Conservation (phyloP, 2,797 vertebrate genomes). For the Alauda arvensis region DNA sequence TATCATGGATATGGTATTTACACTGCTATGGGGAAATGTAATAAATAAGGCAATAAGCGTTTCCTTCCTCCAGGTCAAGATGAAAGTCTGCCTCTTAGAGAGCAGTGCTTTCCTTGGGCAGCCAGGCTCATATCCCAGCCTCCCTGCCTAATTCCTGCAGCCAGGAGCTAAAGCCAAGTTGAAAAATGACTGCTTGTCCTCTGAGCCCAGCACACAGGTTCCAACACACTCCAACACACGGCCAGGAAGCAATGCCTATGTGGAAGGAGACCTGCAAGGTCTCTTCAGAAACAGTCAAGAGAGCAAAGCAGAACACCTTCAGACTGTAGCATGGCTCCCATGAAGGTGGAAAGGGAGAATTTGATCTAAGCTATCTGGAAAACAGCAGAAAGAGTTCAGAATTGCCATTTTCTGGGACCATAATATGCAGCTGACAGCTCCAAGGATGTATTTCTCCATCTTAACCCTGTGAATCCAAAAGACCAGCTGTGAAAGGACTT, state of each 20-base stretch:
- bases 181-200: neutral
- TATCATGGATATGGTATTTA: conserved; percentile 66
- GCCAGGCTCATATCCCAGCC: conserved; percentile 12
- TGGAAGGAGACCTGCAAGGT: neutral
- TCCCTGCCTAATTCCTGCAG: neutral
- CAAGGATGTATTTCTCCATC: neutral
- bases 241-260: neutral
- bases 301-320: neutral
- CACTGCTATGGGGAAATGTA: conserved; percentile 51
- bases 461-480: neutral
- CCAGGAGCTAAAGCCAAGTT: conserved; percentile 3
- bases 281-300: neutral
- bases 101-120: conserved; percentile 6
- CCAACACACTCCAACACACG: neutral
- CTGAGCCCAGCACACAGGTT: neutral
- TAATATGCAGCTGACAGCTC: neutral
- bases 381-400: neutral
- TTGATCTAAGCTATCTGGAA: neutral
- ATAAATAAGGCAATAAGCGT: conserved; percentile 54
- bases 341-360: neutral
- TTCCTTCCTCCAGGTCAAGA: conserved; percentile 24
- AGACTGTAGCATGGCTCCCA: neutral
- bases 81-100: conserved; percentile 25
- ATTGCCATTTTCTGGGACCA: neutral
- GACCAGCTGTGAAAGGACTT: neutral